These are phyloP conservation scores for Scaptomyza reducta DNA, from an alignment of 2,888 invertebrate species.

Conservation along the genomic window DNA sequence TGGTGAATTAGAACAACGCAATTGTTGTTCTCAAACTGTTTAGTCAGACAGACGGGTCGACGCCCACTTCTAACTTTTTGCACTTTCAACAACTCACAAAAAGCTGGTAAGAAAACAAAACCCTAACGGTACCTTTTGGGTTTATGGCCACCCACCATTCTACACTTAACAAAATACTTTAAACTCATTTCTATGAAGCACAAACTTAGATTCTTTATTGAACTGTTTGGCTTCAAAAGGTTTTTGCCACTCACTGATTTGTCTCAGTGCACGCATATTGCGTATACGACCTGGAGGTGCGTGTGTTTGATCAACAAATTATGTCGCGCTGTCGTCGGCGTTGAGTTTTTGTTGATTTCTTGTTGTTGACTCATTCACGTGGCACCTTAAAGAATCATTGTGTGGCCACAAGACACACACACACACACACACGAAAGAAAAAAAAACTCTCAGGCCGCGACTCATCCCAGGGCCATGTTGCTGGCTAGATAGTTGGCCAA, in stretches of 20 bases:
- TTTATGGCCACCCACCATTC: background rate
- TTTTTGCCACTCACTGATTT: background rate
- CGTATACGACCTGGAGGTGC: slow-evolving; percentile 27
- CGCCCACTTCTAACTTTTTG: slow-evolving; percentile 22
- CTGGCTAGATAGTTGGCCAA: slow-evolving; percentile 10
- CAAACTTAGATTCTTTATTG: background rate
- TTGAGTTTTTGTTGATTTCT: slow-evolving; percentile 35
- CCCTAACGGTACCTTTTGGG: slow-evolving; percentile 13
- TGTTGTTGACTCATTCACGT: slow-evolving; percentile 43
- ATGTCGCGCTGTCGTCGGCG: slow-evolving; percentile 14
- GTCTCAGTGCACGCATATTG: slow-evolving; percentile 26
- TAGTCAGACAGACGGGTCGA: slow-evolving; percentile 30
- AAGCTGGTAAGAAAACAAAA: background rate
- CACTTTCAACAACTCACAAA: background rate
- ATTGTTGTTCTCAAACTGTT: slow-evolving; percentile 40
- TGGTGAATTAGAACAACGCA: slow-evolving; percentile 68
- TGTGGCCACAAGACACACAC: slow-evolving; percentile 34
- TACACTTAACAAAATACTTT: slow-evolving; percentile 9
- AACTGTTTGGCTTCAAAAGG: background rate
- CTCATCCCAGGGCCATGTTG: slow-evolving; percentile 8
- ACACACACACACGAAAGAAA: too few relatives aligned
- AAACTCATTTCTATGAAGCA: background rate
- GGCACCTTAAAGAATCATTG: slow-evolving; percentile 69
- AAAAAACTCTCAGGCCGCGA: slow-evolving; percentile 1
- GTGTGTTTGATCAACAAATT: slow-evolving; percentile 27